Evolutionary conservation across 2,888 invertebrate genomes (phyloP), one percentile per base, ranked within the genome.

Genomic region (Camptogramma bilineatum): DNA sequence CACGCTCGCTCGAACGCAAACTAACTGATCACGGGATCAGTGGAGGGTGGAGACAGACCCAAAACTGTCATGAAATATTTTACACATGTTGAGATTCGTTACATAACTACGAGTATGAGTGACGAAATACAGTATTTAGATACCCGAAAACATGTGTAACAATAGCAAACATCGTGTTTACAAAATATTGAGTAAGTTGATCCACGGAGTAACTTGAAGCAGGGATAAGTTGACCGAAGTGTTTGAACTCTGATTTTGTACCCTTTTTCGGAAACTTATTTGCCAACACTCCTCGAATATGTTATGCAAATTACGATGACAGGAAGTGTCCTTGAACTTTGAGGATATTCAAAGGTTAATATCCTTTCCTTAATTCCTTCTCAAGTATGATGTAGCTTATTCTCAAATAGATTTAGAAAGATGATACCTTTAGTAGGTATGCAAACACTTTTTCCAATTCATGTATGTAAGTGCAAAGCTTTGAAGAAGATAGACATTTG

Each of bases 271-370:
- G n/a, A 53, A 46, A 28, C 34, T 34, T 24, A 60, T 60, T 60
- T 61, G 10, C 44, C 44, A 52, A 39, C 52, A 34, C 44, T 24
- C 24, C 28, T 8, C 8, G 8, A 39, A 28, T 18, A 47, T n/a
- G 63, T 65, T 61, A 71, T 61, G 66, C 58, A 61, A 66, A 65
- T 65, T 65, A 64, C 58, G 61, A 65, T 63, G 60, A 42, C 51
- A 52, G 42, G 52, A 57, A 62, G 31, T 57, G 52, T 48, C 51
- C 57, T 50, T 63, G 58, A 69, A 42, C 64, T 61, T 59, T 67
- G 9, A 44, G 13, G 50, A 55, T 21, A 3, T 16, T 31, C 17
- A 16, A n/a, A 19, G 47, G 31, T 31, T 44, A 46, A 46, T 17
- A 28, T 28, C 44, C 53, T 19, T 24, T 42, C 28, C 17, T 28